These are phyloP conservation scores for Panzeria rudis DNA, from an alignment of 2,888 invertebrate genomes.

Conservation along the genomic window DNA sequence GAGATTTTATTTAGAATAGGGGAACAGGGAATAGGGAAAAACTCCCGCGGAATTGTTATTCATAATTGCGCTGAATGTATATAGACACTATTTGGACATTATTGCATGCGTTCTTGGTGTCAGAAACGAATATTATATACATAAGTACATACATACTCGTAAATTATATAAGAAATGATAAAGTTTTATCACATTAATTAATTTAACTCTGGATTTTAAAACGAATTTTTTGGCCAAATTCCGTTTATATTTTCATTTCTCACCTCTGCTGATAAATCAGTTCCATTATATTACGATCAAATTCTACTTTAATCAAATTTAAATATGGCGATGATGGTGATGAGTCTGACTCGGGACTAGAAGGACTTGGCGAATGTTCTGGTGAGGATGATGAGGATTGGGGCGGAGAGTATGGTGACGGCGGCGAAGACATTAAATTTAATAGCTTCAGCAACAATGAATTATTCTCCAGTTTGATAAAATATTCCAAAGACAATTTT, in stretches of 20 bases:
- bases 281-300: slow-evolving; percentile 83
- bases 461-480: slow-evolving; percentile 71
- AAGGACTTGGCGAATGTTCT: slow-evolving; percentile 56
- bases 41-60: too few relatives aligned
- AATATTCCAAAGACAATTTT: slow-evolving; percentile 30
- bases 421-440: slow-evolving; percentile 69
- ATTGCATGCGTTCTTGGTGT: too few relatives aligned
- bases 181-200: too few relatives aligned
- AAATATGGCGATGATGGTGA: slow-evolving; percentile 30
- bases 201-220: background rate
- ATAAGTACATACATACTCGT: too few relatives aligned
- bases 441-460: slow-evolving; percentile 68
- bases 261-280: slow-evolving; percentile 80
- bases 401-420: slow-evolving; percentile 47
- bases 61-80: too few relatives aligned
- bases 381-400: slow-evolving; percentile 55
- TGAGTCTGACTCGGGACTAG: slow-evolving; percentile 56
- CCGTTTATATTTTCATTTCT: slow-evolving; percentile 9
- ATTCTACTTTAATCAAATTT: slow-evolving; percentile 79
- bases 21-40: too few relatives aligned
- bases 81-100: too few relatives aligned
- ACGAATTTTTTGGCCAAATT: background rate
- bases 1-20: too few relatives aligned
- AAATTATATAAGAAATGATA: too few relatives aligned
- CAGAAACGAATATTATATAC: too few relatives aligned